phyloP scores from a whole-genome alignment of 2,797 vertebrate genomes.

The Tinamus major region DNA sequence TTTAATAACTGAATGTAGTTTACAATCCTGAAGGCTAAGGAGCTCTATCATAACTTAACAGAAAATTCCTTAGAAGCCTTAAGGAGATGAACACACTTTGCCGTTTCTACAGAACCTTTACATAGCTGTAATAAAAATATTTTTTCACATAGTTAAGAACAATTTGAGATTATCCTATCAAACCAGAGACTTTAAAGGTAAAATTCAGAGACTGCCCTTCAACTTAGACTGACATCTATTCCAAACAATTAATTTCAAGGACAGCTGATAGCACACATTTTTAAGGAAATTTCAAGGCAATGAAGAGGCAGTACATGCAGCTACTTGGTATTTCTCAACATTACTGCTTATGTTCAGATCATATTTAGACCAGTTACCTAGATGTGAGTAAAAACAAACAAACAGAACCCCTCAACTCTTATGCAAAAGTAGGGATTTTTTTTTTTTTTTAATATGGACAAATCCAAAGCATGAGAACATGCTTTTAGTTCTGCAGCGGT shows the following conservation, averaged over 20 bases:
- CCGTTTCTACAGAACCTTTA: conserved; percentile 46
- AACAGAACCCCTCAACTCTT: neutral
- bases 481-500: neutral
- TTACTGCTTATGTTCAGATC: neutral
- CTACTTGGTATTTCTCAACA: neutral
- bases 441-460: neutral
- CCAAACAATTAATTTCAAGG: conserved; percentile 22
- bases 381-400: neutral
- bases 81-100: conserved; percentile 50
- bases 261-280: neutral
- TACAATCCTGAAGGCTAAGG: conserved; percentile 54
- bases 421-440: neutral
- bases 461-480: neutral
- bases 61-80: conserved; percentile 64
- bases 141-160: conserved; percentile 35
- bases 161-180: neutral
- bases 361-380: neutral
- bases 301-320: neutral
- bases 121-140: conserved; percentile 14
- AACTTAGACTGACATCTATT: neutral
- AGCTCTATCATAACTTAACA: conserved; percentile 39
- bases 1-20: conserved; percentile 61
- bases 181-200: neutral
- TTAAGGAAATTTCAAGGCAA: neutral
- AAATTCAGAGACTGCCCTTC: conserved; percentile 2